phyloP scores from a whole-genome alignment of 2,888 invertebrate genomes.

The Exephanes ischioxanthus region DNA sequence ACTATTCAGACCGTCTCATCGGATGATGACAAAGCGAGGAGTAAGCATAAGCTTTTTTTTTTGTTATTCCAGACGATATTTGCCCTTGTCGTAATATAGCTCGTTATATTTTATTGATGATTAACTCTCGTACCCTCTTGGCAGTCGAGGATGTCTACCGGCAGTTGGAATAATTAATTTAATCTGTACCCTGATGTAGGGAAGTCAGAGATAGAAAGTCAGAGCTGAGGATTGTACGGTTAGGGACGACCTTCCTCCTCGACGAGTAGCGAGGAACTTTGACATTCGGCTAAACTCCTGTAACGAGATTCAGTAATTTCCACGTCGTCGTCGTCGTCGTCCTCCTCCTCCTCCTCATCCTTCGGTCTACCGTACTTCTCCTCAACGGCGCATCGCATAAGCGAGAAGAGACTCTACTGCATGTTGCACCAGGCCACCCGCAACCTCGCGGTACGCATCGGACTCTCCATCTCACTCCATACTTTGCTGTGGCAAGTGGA shows the following conservation, averaged over 20 bases:
- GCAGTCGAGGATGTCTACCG: slow-evolving; percentile 27
- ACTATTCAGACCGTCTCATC: slow-evolving; percentile 74
- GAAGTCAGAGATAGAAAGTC: slow-evolving; percentile 36
- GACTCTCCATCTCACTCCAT: slow-evolving; percentile 10
- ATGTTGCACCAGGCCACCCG: slow-evolving; percentile 40
- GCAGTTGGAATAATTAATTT: slow-evolving; percentile 44
- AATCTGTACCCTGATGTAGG: slow-evolving; percentile 16
- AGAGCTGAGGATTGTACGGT: slow-evolving; percentile 27
- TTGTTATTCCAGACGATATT: too few species aligned
- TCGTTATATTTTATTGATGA: neutral
- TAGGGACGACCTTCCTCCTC: slow-evolving; percentile 42
- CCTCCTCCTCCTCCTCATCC: slow-evolving; percentile 13
- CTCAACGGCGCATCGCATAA: slow-evolving; percentile 35
- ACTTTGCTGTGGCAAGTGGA: slow-evolving; percentile 58
- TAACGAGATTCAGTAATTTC: slow-evolving; percentile 66
- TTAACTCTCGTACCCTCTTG: neutral
- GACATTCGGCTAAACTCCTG: slow-evolving; percentile 66
- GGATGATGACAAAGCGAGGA: slow-evolving; percentile 73
- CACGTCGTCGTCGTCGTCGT: slow-evolving; percentile 54
- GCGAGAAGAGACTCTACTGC: slow-evolving; percentile 48
- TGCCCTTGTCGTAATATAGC: too few species aligned
- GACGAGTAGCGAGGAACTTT: slow-evolving; percentile 57
- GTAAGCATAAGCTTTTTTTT: slow-evolving; percentile 5
- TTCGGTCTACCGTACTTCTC: slow-evolving; percentile 18
- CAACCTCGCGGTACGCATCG: slow-evolving; percentile 37